Evolutionary conservation across 2,113 vertebrate species (phyloP).

Genomic region (Ceratotherium simum): DNA sequence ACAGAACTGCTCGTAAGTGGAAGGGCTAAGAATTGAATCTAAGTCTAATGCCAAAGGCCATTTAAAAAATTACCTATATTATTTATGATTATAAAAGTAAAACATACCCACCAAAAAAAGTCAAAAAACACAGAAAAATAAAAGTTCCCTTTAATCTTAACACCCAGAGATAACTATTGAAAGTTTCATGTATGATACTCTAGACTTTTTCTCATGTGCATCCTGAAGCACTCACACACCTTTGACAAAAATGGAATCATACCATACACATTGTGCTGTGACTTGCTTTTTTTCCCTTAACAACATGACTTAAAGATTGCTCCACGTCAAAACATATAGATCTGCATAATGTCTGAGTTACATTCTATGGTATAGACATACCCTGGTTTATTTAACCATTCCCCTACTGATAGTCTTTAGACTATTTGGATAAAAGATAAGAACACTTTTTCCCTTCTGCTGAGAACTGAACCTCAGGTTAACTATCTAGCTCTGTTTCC

Average conservation of each 20-base stretch:
- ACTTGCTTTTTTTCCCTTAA: constrained; percentile 21
- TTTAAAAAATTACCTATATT: background rate
- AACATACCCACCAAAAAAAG: background rate
- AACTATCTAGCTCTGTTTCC: background rate
- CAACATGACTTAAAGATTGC: background rate
- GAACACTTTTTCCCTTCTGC: background rate
- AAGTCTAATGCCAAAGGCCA: constrained; percentile 17
- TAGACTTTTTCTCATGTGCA: background rate
- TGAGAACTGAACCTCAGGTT: background rate
- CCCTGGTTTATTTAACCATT: background rate
- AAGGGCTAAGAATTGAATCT: constrained; percentile 4
- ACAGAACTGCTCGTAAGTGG: background rate
- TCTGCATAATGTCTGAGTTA: background rate
- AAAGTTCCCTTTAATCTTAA: background rate
- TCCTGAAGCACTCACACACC: background rate
- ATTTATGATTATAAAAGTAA: constrained; percentile 42
- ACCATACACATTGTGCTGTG: background rate
- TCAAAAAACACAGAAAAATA: background rate
- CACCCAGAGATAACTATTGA: background rate
- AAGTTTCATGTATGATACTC: background rate
- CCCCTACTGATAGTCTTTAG: background rate
- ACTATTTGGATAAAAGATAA: background rate
- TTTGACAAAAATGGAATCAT: background rate
- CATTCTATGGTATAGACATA: background rate
- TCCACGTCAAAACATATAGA: constrained; percentile 6